phyloP scores from a whole-genome alignment of 2,888 invertebrate genomes.

The Chorisops tibialis region DNA sequence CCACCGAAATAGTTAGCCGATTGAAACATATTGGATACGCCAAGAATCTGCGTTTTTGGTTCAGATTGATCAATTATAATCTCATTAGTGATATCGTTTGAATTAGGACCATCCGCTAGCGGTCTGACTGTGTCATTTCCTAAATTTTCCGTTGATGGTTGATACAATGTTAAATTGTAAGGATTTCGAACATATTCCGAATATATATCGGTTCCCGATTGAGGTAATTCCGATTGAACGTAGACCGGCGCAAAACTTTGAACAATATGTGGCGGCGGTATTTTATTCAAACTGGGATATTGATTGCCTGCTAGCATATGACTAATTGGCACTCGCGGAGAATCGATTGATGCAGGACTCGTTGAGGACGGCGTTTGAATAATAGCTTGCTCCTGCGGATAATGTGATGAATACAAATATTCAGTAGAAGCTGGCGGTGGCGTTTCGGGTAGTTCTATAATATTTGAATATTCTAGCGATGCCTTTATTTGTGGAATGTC shows the following conservation, averaged over 20 bases:
- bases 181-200: constrained; percentile 51
- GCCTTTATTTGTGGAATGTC: neutral
- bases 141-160: constrained; percentile 31
- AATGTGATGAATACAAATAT: too few species aligned
- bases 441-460: constrained; percentile 46
- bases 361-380: neutral
- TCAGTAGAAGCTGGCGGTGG: constrained; percentile 26
- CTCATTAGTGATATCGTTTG: neutral
- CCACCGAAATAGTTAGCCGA: constrained; percentile 65
- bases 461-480: constrained; percentile 40
- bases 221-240: constrained; percentile 35
- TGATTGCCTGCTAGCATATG: constrained; percentile 44
- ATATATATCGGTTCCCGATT: constrained; percentile 45
- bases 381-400: neutral
- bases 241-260: constrained; percentile 49
- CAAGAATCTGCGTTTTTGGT: constrained; percentile 36
- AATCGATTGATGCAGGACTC: neutral
- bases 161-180: constrained; percentile 51
- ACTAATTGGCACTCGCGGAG: constrained; percentile 45
- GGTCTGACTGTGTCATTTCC: neutral
- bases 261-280: constrained; percentile 46
- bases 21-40: constrained; percentile 56
- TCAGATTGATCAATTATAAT: constrained; percentile 8
- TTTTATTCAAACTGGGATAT: constrained; percentile 46
- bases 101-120: neutral